Percentiles rank a stretch among this genome's conserved stretches.
phyloP scores from a whole-genome alignment of 2,888 invertebrate genomes.

The Rhingia rostrata region DNA sequence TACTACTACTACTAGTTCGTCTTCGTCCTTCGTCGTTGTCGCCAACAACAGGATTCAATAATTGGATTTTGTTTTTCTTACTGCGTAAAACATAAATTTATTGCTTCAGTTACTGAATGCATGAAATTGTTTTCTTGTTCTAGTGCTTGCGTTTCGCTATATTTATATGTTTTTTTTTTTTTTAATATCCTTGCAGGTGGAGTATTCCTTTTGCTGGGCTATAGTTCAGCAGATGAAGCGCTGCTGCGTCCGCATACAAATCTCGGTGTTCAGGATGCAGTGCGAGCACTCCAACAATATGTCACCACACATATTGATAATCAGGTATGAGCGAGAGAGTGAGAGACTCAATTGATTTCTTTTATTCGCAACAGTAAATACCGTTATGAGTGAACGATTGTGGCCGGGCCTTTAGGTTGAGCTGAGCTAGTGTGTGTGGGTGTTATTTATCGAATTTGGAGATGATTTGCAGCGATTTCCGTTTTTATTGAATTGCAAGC shows the following conservation, averaged over 20 bases:
- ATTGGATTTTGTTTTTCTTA: slow-evolving; percentile 53
- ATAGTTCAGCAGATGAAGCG: slow-evolving; percentile 94
- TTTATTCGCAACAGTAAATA: slow-evolving; percentile 23
- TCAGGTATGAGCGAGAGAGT: slow-evolving; percentile 85
- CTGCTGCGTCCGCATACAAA: slow-evolving; percentile 92
- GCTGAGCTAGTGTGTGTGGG: neutral
- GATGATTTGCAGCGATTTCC: slow-evolving; percentile 54
- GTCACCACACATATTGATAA: slow-evolving; percentile 89
- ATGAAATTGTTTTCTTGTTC: slow-evolving; percentile 53
- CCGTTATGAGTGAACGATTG: slow-evolving; percentile 6
- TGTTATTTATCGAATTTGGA: slow-evolving; percentile 41
- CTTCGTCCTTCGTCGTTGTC: neutral
- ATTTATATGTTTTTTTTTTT: slow-evolving; percentile 15
- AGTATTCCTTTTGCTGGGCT: slow-evolving; percentile 93
- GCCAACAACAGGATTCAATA: slow-evolving; percentile 42
- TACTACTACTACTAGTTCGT: neutral
- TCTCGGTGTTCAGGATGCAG: slow-evolving; percentile 92
- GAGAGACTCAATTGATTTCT: slow-evolving; percentile 51
- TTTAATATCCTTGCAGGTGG: slow-evolving; percentile 85
- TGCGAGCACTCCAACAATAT: slow-evolving; percentile 91
- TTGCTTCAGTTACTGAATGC: slow-evolving; percentile 66
- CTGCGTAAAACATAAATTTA: slow-evolving; percentile 59
- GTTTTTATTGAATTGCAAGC: slow-evolving; percentile 46
- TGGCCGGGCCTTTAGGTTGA: neutral
- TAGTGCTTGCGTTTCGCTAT: slow-evolving; percentile 12